phyloP scores from a whole-genome alignment of 1,140 invertebrate genomes.

The Dendroctonus ponderosae region DNA sequence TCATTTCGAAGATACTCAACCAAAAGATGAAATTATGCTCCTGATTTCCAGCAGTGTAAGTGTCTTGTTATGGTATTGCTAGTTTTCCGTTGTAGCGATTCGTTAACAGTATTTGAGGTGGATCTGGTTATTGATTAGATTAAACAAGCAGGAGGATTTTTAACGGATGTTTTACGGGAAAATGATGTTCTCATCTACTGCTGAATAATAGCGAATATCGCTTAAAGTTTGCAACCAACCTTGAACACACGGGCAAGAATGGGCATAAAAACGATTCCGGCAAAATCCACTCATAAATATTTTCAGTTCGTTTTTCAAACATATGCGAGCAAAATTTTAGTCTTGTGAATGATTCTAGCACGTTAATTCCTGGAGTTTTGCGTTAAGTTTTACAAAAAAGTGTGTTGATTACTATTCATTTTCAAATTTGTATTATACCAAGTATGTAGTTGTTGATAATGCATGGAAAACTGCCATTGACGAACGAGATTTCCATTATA shows the following conservation, averaged over 20 bases:
- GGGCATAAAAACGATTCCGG: too few relatives aligned
- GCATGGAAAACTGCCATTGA: neutral
- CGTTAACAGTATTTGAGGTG: neutral
- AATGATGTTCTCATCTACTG: neutral
- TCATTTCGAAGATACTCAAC: constrained; percentile 74
- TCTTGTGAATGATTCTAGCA: too few relatives aligned
- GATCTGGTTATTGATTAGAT: neutral
- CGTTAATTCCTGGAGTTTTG: too few relatives aligned
- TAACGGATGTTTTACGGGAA: neutral
- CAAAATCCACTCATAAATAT: too few relatives aligned
- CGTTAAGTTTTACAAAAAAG: too few relatives aligned
- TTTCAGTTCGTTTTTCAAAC: too few relatives aligned
- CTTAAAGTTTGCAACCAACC: too few relatives aligned
- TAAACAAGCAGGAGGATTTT: neutral
- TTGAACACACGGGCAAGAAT: too few relatives aligned
- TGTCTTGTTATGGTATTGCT: constrained; percentile 8
- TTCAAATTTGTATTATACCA: neutral
- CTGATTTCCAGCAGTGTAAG: constrained; percentile 45
- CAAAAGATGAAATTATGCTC: constrained; percentile 78
- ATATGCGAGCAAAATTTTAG: too few relatives aligned
- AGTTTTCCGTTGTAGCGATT: constrained; percentile 5
- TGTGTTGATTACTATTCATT: too few relatives aligned
- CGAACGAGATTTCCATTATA: neutral
- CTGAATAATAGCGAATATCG: neutral
- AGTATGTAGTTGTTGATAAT: neutral